Percentiles rank a stretch among this genome's conserved stretches.
These are phyloP conservation scores for Pogonomyrmex barbatus DNA, from an alignment of 1,140 invertebrate genomes.

Conservation along the genomic window DNA sequence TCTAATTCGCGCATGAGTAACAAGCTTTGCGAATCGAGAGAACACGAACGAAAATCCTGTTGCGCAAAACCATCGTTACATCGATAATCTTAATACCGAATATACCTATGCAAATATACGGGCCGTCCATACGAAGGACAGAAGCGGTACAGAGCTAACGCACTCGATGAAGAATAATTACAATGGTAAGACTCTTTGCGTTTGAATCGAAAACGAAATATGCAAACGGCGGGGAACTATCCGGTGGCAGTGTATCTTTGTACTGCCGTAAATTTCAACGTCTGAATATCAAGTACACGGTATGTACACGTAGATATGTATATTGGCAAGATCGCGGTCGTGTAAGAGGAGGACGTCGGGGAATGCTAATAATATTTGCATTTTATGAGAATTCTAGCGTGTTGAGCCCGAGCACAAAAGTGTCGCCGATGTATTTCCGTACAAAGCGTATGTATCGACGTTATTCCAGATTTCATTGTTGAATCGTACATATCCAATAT, in stretches of 20 bases:
- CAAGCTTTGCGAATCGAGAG: not conserved
- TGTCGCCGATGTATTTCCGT: slow-evolving; percentile 59
- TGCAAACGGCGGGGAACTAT: slow-evolving; percentile 43
- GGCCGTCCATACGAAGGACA: not conserved
- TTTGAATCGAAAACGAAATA: slow-evolving; percentile 49
- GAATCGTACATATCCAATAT: slow-evolving; percentile 7
- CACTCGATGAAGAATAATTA: slow-evolving; percentile 48
- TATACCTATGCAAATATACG: slow-evolving; percentile 14
- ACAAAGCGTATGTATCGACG: slow-evolving; percentile 32
- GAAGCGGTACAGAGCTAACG: not conserved
- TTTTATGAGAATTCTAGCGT: slow-evolving; percentile 70
- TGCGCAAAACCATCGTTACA: not conserved
- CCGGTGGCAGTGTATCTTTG: slow-evolving; percentile 65
- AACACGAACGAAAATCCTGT: not conserved
- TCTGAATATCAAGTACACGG: slow-evolving; percentile 72
- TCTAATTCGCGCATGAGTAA: not conserved
- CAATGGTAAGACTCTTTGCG: slow-evolving; percentile 50
- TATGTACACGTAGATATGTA: slow-evolving; percentile 59
- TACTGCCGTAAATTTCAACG: slow-evolving; percentile 71
- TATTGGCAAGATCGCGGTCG: slow-evolving; percentile 64
- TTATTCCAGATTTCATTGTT: slow-evolving; percentile 41
- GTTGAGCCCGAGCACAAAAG: slow-evolving; percentile 45
- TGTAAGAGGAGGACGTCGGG: slow-evolving; percentile 67
- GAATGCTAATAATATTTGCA: slow-evolving; percentile 75
- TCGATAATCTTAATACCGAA: slow-evolving; percentile 22